phyloP scores from a whole-genome alignment of 2,888 invertebrate genomes.

The Biston stratarius region DNA sequence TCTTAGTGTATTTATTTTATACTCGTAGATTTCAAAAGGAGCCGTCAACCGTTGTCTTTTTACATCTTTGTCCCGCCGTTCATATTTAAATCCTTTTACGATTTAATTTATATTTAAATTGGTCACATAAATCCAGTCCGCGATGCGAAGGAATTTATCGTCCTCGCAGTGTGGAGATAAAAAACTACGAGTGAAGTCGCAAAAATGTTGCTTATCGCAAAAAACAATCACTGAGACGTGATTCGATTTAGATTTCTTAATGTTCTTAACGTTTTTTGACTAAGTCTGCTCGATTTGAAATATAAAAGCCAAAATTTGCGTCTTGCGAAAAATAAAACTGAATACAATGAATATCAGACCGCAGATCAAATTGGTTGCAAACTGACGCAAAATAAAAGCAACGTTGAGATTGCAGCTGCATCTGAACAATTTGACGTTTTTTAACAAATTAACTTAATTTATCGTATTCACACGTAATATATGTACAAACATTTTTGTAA shows the following conservation, averaged over 20 bases:
- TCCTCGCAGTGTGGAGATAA: constrained; percentile 39
- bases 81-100: constrained; percentile 42
- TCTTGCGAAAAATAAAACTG: constrained; percentile 56
- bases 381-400: constrained; percentile 23
- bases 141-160: constrained; percentile 45
- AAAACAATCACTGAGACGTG: constrained; percentile 74
- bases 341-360: constrained; percentile 66
- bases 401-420: constrained; percentile 15
- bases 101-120: constrained; percentile 49
- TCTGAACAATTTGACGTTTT: neutral
- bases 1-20: neutral
- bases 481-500: no score
- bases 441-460: no score
- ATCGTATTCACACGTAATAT: no score
- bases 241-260: constrained; percentile 75
- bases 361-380: constrained; percentile 60
- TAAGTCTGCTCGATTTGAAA: constrained; percentile 58
- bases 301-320: constrained; percentile 63
- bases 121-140: constrained; percentile 41
- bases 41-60: constrained; percentile 20
- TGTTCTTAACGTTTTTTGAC: constrained; percentile 61
- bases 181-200: constrained; percentile 44
- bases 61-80: constrained; percentile 27
- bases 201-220: constrained; percentile 66
- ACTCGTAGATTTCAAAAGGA: constrained; percentile 15